These are phyloP conservation scores for Danaus plexippus DNA, from an alignment of 1,140 invertebrate species.

Conservation along the genomic window DNA sequence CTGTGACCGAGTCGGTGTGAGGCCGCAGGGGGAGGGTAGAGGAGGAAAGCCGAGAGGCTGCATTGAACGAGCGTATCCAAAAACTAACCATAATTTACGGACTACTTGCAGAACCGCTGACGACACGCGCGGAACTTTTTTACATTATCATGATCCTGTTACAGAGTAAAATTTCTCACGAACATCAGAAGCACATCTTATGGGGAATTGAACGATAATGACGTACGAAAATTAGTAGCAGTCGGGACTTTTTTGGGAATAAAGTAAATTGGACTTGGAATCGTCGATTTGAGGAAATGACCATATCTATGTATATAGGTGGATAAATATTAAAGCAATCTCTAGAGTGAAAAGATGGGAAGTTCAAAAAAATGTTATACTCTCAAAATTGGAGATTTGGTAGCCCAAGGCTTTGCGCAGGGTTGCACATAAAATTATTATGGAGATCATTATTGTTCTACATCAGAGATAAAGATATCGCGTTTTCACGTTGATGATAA, in stretches of 20 bases:
- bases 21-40: slow-evolving; percentile 18
- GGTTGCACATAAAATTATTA: slow-evolving; percentile 26
- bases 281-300: slow-evolving; percentile 13
- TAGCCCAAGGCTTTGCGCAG: slow-evolving; percentile 41
- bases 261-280: slow-evolving; percentile 21
- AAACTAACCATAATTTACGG: slow-evolving; percentile 73
- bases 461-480: too few species aligned
- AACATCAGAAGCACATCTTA: slow-evolving; percentile 52
- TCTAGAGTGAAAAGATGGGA: slow-evolving; percentile 27
- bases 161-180: slow-evolving; percentile 62
- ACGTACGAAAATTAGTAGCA: slow-evolving; percentile 39
- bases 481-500: too few species aligned
- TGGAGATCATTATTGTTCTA: too few species aligned
- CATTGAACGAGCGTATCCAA: slow-evolving; percentile 65
- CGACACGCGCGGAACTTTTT: slow-evolving; percentile 63
- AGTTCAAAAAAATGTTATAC: slow-evolving; percentile 26
- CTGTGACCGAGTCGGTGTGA: slow-evolving; percentile 52
- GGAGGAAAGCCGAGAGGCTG: slow-evolving; percentile 57
- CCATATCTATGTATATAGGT: slow-evolving; percentile 19
- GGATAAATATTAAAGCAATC: background rate
- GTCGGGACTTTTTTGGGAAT: slow-evolving; percentile 22
- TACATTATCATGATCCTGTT: slow-evolving; percentile 52
- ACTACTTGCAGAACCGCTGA: slow-evolving; percentile 59
- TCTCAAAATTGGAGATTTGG: slow-evolving; percentile 43
- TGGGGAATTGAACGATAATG: slow-evolving; percentile 55